Percentiles rank a stretch among this genome's conserved stretches.
Evolutionary conservation across 2,888 invertebrate species (phyloP).

Genomic region (Muscina levida): DNA sequence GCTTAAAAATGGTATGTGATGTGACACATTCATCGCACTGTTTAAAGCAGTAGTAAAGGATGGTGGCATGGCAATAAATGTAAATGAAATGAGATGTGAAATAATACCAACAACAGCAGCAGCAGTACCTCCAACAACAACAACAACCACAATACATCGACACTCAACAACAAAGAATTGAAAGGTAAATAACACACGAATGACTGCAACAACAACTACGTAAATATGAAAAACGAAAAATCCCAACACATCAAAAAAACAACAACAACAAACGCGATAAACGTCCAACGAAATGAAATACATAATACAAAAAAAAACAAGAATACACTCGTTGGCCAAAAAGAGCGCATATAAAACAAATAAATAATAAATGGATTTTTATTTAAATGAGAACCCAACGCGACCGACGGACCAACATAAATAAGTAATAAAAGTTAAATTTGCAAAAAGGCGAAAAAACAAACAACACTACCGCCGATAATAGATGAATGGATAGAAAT

Average conservation of each 20-base stretch:
- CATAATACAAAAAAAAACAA: conserved; percentile 74
- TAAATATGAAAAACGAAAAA: too few relatives aligned
- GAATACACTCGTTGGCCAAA: conserved; percentile 62
- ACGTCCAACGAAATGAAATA: conserved; percentile 77
- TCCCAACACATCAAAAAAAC: conserved; percentile 26
- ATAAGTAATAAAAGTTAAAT: too few relatives aligned
- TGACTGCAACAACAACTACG: conserved; percentile 20
- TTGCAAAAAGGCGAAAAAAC: too few relatives aligned
- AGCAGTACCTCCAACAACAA: too few relatives aligned
- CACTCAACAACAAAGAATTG: neutral
- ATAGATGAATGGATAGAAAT: too few relatives aligned
- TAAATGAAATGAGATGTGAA: conserved; percentile 75
- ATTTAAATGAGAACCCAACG: conserved; percentile 37
- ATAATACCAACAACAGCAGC: conserved; percentile 65
- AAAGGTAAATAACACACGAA: conserved; percentile 62
- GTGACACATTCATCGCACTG: too few relatives aligned
- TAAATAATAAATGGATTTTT: neutral
- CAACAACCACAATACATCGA: too few relatives aligned
- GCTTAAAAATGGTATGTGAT: too few relatives aligned
- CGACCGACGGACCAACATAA: too few relatives aligned
- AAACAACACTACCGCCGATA: too few relatives aligned
- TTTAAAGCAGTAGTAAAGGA: conserved; percentile 35
- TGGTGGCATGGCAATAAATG: conserved; percentile 57
- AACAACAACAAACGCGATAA: conserved; percentile 68
- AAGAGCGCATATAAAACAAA: conserved; percentile 57